phyloP scores from a whole-genome alignment of 92 coral and sea anemone species.

The Zoanthus gigantus region DNA sequence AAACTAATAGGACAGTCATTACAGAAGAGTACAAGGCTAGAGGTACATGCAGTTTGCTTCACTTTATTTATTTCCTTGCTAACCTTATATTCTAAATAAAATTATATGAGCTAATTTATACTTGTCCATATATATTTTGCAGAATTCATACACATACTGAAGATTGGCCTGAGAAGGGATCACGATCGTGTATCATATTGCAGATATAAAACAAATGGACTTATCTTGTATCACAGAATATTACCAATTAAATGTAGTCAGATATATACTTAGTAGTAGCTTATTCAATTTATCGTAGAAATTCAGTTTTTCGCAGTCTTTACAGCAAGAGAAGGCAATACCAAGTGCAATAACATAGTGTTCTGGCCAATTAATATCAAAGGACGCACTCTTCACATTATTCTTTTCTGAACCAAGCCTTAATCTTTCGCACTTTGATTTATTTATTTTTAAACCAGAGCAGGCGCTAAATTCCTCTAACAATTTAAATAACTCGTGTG shows the following conservation, averaged over 20 bases:
- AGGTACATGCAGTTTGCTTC: background rate
- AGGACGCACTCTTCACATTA: constrained; percentile 5
- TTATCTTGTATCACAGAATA: background rate
- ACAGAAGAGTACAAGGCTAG: background rate
- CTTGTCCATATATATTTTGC: background rate
- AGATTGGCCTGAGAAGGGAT: constrained; percentile 1
- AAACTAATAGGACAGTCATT: background rate
- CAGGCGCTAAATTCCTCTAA: constrained; percentile 32
- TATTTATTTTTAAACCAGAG: constrained; percentile 36
- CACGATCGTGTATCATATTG: background rate
- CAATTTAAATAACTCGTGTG: background rate
- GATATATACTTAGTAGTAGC: background rate
- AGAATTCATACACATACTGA: constrained; percentile 2
- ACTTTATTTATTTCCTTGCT: background rate
- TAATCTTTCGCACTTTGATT: constrained; percentile 36
- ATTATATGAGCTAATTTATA: background rate
- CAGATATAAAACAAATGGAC: constrained; percentile 2
- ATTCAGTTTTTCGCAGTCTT: background rate
- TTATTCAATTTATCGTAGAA: constrained; percentile 1
- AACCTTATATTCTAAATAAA: background rate
- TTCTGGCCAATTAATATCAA: constrained; percentile 33
- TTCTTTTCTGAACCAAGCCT: constrained; percentile 17
- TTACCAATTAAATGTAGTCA: background rate
- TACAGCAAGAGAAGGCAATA: background rate
- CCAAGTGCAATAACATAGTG: constrained; percentile 41